These are phyloP conservation scores for Agriotes lineatus DNA, from an alignment of 2,888 invertebrate genomes.

Conservation along the genomic window DNA sequence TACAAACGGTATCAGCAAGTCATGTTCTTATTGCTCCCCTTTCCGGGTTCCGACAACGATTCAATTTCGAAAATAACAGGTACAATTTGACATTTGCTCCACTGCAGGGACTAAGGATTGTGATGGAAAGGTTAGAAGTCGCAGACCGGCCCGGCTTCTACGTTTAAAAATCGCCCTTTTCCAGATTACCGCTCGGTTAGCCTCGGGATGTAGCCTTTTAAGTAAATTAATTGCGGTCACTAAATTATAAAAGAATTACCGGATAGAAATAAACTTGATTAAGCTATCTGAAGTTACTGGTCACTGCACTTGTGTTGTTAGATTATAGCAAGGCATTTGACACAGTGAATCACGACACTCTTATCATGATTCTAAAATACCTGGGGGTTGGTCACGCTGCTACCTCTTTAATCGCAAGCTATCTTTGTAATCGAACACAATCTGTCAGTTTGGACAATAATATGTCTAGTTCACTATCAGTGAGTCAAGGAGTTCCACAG, in stretches of 20 bases:
- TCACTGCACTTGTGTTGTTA: too few relatives aligned
- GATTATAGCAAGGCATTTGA: too few relatives aligned
- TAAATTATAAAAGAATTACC: constrained; percentile 18
- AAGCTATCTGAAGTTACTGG: not conserved
- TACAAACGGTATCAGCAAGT: too few relatives aligned
- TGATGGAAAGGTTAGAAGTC: constrained; percentile 14
- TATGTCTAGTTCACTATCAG: too few relatives aligned
- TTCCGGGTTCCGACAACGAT: not conserved
- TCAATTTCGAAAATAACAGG: not conserved
- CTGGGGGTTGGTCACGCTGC: too few relatives aligned
- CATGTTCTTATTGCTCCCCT: too few relatives aligned
- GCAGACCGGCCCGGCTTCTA: constrained; percentile 1
- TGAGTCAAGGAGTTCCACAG: too few relatives aligned
- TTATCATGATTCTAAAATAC: too few relatives aligned
- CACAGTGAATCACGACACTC: too few relatives aligned
- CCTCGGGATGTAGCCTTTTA: constrained; percentile 11
- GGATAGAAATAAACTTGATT: not conserved
- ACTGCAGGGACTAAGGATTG: not conserved
- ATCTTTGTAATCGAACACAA: too few relatives aligned
- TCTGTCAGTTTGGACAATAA: too few relatives aligned
- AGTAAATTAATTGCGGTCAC: constrained; percentile 13
- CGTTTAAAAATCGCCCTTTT: constrained; percentile 18
- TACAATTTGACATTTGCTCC: not conserved
- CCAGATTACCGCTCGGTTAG: constrained; percentile 14
- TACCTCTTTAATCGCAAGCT: too few relatives aligned